A percentile compares a stretch with the other conserved stretches of the same genome.
phyloP scores from a whole-genome alignment of 2,113 vertebrate species.

The Geococcyx californianus region DNA sequence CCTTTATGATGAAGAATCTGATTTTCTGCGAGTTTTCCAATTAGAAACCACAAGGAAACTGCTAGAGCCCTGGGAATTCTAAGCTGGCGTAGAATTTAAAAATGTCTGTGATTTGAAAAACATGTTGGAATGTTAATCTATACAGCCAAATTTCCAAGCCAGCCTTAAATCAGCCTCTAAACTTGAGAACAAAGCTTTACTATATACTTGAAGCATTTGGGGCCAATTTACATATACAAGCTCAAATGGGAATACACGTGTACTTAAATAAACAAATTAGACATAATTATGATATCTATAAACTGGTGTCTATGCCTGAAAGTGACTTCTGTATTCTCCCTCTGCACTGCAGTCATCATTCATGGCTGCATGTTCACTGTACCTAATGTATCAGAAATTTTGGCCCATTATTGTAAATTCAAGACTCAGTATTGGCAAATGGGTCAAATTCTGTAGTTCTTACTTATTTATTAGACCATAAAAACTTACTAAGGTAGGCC shows the following conservation, averaged over 20 bases:
- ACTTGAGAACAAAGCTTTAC: background rate
- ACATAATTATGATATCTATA: background rate
- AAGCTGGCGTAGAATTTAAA: background rate
- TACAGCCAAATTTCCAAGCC: conserved; percentile 21
- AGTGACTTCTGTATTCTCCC: background rate
- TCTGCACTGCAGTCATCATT: background rate
- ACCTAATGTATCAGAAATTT: background rate
- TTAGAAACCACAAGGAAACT: conserved; percentile 52
- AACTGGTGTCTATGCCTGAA: background rate
- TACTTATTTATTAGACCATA: background rate
- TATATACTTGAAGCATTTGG: background rate
- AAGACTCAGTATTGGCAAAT: background rate
- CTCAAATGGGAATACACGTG: background rate
- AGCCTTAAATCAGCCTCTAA: background rate
- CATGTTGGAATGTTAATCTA: conserved; percentile 20
- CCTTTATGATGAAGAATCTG: background rate
- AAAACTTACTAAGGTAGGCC: background rate
- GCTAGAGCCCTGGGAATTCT: conserved; percentile 15
- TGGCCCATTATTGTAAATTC: background rate
- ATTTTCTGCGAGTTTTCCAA: conserved; percentile 25
- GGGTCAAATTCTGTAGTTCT: background rate
- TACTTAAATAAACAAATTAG: background rate
- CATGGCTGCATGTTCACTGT: background rate
- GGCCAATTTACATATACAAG: background rate
- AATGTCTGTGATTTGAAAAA: conserved; percentile 39